These are phyloP conservation scores for Phymatocera aterrima DNA, from an alignment of 2,888 invertebrate species.

Conservation along the genomic window DNA sequence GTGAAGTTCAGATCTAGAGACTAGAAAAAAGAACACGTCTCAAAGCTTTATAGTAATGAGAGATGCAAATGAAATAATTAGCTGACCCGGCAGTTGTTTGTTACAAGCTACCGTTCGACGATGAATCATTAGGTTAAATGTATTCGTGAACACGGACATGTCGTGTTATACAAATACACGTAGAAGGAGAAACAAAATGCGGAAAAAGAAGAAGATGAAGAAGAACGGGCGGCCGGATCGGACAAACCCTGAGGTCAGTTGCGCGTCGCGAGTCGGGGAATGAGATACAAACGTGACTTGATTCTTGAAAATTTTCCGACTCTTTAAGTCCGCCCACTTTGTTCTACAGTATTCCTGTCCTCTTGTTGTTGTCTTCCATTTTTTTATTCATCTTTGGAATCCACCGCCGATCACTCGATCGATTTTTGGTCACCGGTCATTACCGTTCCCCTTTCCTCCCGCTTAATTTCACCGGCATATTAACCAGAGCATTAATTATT, in stretches of 20 bases:
- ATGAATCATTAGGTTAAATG: slow-evolving; percentile 13
- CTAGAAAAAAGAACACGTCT: neutral
- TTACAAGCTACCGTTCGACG: slow-evolving; percentile 25
- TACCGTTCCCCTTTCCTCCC: neutral
- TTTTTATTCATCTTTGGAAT: neutral
- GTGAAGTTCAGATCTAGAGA: neutral
- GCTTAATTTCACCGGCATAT: no score
- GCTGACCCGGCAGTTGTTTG: slow-evolving; percentile 21
- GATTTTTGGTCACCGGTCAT: neutral
- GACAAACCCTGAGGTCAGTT: slow-evolving; percentile 28
- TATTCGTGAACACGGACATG: neutral
- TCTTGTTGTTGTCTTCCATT: neutral
- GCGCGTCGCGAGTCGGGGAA: slow-evolving; percentile 24
- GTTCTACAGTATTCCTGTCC: neutral
- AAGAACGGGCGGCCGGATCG: neutral
- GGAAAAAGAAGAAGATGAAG: neutral
- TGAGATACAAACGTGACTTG: slow-evolving; percentile 38
- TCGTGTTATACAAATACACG: neutral
- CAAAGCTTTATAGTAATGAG: neutral
- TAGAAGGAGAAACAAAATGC: neutral
- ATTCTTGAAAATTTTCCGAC: neutral
- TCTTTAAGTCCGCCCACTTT: neutral
- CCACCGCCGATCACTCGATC: neutral
- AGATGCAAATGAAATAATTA: slow-evolving; percentile 41
- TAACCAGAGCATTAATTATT: no score